A percentile compares a stretch with the other conserved stretches of the same genome.
Conservation (phyloP, 2,888 invertebrate genomes). For the Drosophila hamatofila region DNA sequence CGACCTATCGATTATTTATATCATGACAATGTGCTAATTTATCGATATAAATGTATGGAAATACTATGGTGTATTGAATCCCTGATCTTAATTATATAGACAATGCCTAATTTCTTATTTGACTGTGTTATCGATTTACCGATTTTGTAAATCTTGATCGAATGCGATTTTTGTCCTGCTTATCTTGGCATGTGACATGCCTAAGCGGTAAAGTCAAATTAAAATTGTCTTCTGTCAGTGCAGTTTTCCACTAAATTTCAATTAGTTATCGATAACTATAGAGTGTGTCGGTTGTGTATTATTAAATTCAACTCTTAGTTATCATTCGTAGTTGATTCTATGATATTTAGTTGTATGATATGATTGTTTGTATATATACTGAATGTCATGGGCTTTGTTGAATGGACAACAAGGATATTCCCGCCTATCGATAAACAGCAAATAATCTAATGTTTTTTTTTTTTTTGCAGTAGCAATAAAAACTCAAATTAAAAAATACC, state of each 20-base stretch:
- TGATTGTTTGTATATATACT: slow-evolving; percentile 58
- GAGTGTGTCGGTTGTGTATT: slow-evolving; percentile 5
- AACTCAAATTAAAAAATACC: slow-evolving; percentile 11
- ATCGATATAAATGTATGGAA: background rate
- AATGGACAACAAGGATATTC: slow-evolving; percentile 23
- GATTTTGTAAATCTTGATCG: slow-evolving; percentile 9
- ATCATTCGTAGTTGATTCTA: slow-evolving; percentile 26
- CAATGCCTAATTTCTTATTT: slow-evolving; percentile 34
- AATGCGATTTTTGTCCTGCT: background rate
- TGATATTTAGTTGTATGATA: slow-evolving; percentile 68
- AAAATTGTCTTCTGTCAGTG: background rate
- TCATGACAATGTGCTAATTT: background rate
- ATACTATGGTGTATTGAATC: background rate
- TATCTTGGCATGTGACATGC: background rate
- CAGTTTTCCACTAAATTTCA: background rate
- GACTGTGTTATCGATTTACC: slow-evolving; percentile 19
- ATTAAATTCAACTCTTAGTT: slow-evolving; percentile 11
- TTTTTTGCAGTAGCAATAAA: slow-evolving; percentile 6
- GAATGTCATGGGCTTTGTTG: slow-evolving; percentile 57
- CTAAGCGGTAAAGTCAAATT: background rate
- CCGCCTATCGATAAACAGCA: slow-evolving; percentile 13
- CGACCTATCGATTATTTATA: slow-evolving; percentile 1
- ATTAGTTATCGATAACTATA: slow-evolving; percentile 17
- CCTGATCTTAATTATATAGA: slow-evolving; percentile 9
- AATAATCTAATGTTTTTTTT: background rate